Conservation (phyloP, 1,140 invertebrate species). For the Plodia interpunctella region DNA sequence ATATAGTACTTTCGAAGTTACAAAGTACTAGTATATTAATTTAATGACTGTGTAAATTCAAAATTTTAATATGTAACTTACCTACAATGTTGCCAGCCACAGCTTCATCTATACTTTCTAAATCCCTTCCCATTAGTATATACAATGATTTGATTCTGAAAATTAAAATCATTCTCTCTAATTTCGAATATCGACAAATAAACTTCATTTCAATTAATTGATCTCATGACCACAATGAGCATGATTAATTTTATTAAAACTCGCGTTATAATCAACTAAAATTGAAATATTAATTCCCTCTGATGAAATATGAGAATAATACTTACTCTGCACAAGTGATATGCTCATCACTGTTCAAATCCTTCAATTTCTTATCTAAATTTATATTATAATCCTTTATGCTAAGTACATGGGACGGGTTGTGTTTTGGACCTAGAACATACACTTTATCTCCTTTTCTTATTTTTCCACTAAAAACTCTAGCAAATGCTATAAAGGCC, state of each 20-base stretch:
- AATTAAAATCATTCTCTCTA: conserved; percentile 28
- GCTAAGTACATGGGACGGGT: conserved; percentile 82
- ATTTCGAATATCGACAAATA: conserved; percentile 6
- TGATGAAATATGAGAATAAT: neutral
- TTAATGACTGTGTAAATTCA: too few relatives aligned
- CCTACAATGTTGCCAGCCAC: conserved; percentile 94
- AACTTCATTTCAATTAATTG: conserved; percentile 8
- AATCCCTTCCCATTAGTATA: conserved; percentile 95
- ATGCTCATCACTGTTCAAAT: conserved; percentile 81
- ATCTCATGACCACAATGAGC: too few relatives aligned
- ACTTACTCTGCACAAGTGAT: conserved; percentile 72
- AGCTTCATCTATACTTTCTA: conserved; percentile 88
- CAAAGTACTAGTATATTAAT: too few relatives aligned
- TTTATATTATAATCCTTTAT: conserved; percentile 73
- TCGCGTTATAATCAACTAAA: too few relatives aligned
- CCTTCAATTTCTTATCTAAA: conserved; percentile 79
- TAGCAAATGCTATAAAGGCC: conserved; percentile 94
- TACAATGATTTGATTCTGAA: conserved; percentile 82
- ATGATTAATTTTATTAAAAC: conserved; percentile 15
- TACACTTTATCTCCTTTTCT: conserved; percentile 87
- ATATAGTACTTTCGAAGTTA: too few relatives aligned
- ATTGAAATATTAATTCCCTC: too few relatives aligned
- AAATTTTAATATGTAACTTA: conserved; percentile 35
- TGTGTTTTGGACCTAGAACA: conserved; percentile 94
- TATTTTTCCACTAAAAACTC: conserved; percentile 94